Evolutionary conservation across 2,797 vertebrate species (phyloP).

Genomic region (Oreochromis mossambicus): DNA sequence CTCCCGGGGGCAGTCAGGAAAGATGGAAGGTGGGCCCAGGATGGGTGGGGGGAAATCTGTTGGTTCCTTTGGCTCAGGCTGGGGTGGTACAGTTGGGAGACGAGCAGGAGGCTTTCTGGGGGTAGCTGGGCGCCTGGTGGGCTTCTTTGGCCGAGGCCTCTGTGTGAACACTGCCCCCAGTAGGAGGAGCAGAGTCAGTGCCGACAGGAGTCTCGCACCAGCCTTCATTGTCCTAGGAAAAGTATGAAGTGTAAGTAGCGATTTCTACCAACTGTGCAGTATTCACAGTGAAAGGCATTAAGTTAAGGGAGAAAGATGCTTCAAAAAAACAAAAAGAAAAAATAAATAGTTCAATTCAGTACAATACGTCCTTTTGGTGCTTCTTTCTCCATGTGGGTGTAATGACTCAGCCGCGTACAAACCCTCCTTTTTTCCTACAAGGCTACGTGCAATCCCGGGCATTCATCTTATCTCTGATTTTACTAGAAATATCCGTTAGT

Average conservation of each 20-base stretch:
- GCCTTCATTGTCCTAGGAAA: conserved; percentile 84
- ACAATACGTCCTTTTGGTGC: neutral
- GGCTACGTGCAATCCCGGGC: too few relatives aligned
- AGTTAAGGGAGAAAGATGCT: neutral
- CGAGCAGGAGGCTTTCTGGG: conserved; percentile 56
- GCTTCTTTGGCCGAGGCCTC: conserved; percentile 59
- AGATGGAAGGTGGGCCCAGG: conserved; percentile 84
- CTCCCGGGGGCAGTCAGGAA: conserved; percentile 87
- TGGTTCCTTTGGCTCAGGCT: conserved; percentile 82
- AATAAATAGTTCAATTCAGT: neutral
- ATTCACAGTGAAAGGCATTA: neutral
- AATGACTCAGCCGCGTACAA: neutral
- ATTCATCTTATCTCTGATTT: neutral
- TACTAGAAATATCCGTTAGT: neutral
- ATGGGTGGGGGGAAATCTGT: conserved; percentile 92
- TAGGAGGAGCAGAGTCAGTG: conserved; percentile 81
- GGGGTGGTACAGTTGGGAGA: conserved; percentile 3
- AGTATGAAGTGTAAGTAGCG: neutral
- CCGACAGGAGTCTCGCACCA: conserved; percentile 76
- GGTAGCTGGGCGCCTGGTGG: conserved; percentile 55
- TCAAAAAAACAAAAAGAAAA: neutral
- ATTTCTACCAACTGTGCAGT: neutral
- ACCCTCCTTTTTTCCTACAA: neutral
- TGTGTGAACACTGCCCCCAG: conserved; percentile 79
- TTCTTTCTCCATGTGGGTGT: neutral